A percentile compares a stretch with the other conserved stretches of the same genome.
Conservation (phyloP, 2,113 vertebrate species). For the Catagonus wagneri region DNA sequence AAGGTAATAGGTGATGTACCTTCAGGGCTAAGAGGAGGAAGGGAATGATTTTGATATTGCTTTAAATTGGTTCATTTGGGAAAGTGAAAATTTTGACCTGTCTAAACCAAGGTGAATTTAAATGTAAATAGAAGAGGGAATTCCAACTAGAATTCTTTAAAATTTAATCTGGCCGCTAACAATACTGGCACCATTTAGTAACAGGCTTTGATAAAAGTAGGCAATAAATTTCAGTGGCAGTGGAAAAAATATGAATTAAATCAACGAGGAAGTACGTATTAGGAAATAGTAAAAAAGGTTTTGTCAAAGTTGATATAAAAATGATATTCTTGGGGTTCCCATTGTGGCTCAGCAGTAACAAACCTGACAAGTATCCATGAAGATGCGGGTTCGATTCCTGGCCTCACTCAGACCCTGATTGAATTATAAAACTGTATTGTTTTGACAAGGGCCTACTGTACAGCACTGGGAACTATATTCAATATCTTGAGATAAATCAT, state of each 20-base stretch:
- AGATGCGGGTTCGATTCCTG: no score
- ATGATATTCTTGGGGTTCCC: neutral
- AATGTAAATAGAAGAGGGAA: neutral
- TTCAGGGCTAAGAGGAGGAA: neutral
- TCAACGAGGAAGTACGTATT: neutral
- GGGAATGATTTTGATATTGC: neutral
- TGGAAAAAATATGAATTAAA: neutral
- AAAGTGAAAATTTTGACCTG: constrained; percentile 39
- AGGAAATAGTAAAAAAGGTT: neutral
- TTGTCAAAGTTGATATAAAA: constrained; percentile 14
- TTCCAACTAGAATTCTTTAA: neutral
- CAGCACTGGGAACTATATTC: no score
- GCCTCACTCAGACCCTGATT: no score
- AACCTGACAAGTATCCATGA: no score
- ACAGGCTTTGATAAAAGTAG: constrained; percentile 15
- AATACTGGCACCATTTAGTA: neutral
- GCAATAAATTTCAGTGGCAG: neutral
- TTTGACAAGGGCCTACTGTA: no score
- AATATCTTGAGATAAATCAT: no score
- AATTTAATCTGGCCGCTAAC: neutral
- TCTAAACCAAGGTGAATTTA: neutral
- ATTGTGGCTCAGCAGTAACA: no score
- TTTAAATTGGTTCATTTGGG: neutral
- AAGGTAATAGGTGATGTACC: neutral
- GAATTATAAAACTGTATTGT: neutral